Evolutionary conservation across 2,113 vertebrate genomes (phyloP).

Genomic region (Hippocampus comes): DNA sequence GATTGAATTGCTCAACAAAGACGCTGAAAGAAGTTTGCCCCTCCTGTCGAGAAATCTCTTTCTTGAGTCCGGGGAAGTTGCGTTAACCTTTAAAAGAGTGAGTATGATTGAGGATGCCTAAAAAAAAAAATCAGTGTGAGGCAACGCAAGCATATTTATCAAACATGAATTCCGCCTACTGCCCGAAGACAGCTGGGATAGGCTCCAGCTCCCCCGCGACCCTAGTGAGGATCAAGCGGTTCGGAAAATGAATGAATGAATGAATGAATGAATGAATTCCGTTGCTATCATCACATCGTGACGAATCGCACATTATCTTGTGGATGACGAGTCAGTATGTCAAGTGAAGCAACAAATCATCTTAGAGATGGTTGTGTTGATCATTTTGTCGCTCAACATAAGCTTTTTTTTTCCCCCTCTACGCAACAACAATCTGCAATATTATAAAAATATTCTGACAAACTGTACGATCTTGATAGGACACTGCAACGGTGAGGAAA

Average conservation of each 20-base stretch:
- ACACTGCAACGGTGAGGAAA: not conserved
- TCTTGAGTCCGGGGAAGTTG: not conserved
- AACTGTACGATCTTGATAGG: not conserved
- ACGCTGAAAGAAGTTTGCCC: not conserved
- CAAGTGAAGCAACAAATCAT: not conserved
- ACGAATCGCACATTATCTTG: not conserved
- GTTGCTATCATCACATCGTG: not conserved
- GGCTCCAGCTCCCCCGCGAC: too few relatives aligned
- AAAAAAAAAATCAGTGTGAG: not conserved
- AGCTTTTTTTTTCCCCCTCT: not conserved
- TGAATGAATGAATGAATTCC: too few relatives aligned
- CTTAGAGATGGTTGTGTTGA: not conserved
- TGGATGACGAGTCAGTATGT: constrained; percentile 1
- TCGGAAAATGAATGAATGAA: too few relatives aligned
- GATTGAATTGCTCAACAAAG: not conserved
- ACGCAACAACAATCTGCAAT: not conserved
- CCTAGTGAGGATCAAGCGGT: too few relatives aligned
- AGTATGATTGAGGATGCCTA: not conserved
- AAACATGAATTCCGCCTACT: not conserved
- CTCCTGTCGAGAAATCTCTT: not conserved
- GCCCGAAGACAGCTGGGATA: too few relatives aligned
- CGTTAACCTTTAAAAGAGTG: not conserved
- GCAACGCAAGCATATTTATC: not conserved
- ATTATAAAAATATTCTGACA: too few relatives aligned
- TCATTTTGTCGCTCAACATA: not conserved